phyloP scores from a whole-genome alignment of 2,888 invertebrate genomes.

The Idaea biselata region DNA sequence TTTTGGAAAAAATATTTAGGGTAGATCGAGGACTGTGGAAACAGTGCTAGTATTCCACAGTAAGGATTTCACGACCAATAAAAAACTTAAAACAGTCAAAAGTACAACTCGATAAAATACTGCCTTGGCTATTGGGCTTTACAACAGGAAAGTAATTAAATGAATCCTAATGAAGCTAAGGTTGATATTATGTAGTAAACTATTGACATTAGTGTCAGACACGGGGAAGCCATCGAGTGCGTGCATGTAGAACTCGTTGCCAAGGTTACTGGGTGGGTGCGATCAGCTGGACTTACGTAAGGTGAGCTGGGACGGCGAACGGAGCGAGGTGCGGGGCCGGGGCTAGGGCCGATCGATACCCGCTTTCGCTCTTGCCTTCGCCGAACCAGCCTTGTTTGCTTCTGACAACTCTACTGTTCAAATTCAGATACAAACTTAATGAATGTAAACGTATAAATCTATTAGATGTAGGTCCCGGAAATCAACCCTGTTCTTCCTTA shows the following conservation, averaged over 20 bases:
- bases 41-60: not conserved
- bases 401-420: slow-evolving; percentile 35
- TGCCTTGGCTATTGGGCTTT: too few species aligned
- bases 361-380: slow-evolving; percentile 67
- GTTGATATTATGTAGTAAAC: not conserved
- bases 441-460: not conserved
- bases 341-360: slow-evolving; percentile 75
- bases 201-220: slow-evolving; percentile 11
- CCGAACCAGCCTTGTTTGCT: slow-evolving; percentile 55
- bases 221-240: slow-evolving; percentile 38
- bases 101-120: not conserved
- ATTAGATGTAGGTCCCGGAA: not conserved
- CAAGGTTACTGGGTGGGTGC: slow-evolving; percentile 77
- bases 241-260: slow-evolving; percentile 64
- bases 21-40: not conserved
- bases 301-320: slow-evolving; percentile 52
- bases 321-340: slow-evolving; percentile 42
- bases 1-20: not conserved
- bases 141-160: too few species aligned
- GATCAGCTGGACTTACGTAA: slow-evolving; percentile 80
- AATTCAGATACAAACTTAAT: slow-evolving; percentile 17
- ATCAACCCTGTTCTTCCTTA: not conserved
- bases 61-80: not conserved
- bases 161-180: not conserved
- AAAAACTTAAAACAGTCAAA: too few species aligned